Base-by-base conservation (phyloP, 23 tunicate genomes). In the Botrylloides violaceus region DNA sequence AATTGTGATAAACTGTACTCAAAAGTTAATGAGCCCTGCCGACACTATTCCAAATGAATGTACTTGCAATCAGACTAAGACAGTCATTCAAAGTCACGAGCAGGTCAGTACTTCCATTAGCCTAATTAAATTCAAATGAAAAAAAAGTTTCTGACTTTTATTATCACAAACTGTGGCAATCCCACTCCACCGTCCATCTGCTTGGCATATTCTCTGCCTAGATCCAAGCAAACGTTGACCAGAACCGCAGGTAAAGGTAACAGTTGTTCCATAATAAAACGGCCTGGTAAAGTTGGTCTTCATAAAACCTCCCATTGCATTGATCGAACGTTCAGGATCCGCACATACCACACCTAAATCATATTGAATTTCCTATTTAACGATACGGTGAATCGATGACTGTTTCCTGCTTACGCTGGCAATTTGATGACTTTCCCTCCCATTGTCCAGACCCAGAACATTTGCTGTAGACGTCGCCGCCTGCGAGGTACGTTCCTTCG, bases 141-240 rank as follows among this genome's bases (percentile, higher is more conserved):
- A n/a, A n/a, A n/a, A n/a, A n/a, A n/a, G n/a, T n/a, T n/a, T n/a
- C 64, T 55, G 4, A 78, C 75, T 29, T 49, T 9, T 66, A 22
- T 33, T 30, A 35, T 76, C 90, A 61, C 90, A 83, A 26, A 71
- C 82, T 15, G 82, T 70, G 15, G 37, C 50, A 2, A 28, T 32
- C 24, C 90, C 90, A 48, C 82, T 83, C 90, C 90, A 83, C 3
- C 47, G 58, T 36, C 90, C 90, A 30, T 61, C 50, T 12, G 50
- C 37, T 26, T 55, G 66, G 43, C 90, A 83, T 23, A 76, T 83
- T 43, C 90, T 27, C 2, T 7, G 29, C 43, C 59, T 61, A 2
- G 64, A 18, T 70, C 90, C 90, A 19, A 83, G 64, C 55, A 83
- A 19, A 22, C 70, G 65, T 34, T 64, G 80, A n/a, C 31, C 12